Evolutionary conservation across 92 coral and sea anemone species (phyloP), one percentile per base, ranked within the genome.

Genomic region (Umimayanthus kanabou): DNA sequence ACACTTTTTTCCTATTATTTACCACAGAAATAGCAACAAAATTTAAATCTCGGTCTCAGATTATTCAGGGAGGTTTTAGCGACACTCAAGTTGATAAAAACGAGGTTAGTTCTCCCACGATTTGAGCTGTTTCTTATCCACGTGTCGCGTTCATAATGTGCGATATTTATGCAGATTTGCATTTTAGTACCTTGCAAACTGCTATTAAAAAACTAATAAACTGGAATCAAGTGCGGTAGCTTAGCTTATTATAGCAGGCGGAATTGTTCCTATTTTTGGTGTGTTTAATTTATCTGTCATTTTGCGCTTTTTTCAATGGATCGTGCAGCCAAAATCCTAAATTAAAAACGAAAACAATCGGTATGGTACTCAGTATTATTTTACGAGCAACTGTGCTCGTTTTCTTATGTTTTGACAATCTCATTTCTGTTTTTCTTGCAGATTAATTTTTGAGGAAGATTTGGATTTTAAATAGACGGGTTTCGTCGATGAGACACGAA

Each of bases 171-270:
- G 55, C 5, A 69, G 64, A 83, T 83, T 83, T 83, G 77, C 66
- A 83, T 83, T 83, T 81, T 83, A 83, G 87, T 83, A 66, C 61
- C 78, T 45, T 70, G 66, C 58, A 83, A 83, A 70, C 87, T 83
- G 78, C 76, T 58, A 83, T 83, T 83, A 83, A 72, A 28, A 69
- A 64, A 65, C 85, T 65, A 81, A 81, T 81, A 64, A 64, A 81
- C 75, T 64, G 25, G 53, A 83, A 43, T 83, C 39, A 67, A 45
- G 77, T 47, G 64, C 39, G 9, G 87, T 70, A 65, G 69, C 76
- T 23, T 47, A 16, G 65, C 37, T 23, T 70, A 47, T 28, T 65
- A 39, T 26, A 43, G 39, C 11, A 28, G 77, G 43, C 65, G 33
- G 47, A 69, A 70, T 69, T 57, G 71, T 18, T 33, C 45, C 43